Base-by-base conservation (phyloP, 2,888 invertebrate species). In the Drosophila merina region DNA sequence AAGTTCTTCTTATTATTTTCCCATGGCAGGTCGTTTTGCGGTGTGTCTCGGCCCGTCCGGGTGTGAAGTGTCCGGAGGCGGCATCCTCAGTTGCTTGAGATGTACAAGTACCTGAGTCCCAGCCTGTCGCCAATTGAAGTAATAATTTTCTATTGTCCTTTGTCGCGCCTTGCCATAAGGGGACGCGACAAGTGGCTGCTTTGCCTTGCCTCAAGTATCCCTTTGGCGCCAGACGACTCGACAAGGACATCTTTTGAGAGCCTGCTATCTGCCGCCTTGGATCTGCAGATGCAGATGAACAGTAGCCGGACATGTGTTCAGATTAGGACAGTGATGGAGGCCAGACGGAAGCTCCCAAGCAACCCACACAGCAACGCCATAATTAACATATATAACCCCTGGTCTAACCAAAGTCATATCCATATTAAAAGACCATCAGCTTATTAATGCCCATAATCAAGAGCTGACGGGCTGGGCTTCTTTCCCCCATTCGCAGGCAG, bases 121-220 rank as follows among this genome's bases (percentile, higher is more conserved):
- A 12, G 36, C 52, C 72, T 85, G 83, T 85, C 86, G 84, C 84
- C 84, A 87, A 84, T 84, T 86, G 83, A 75, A 84, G 83, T 74
- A 85, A 87, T 84, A 82, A 86, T 87, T 77, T 72, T 78, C 72
- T 76, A 77, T 84, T 84, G 86, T 86, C 71, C 51, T 51, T 47
- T 71, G 72, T 72, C 75, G 75, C 78, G 71, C 78, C 48, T 58
- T 72, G 7, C 49, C 57, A 49, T 12, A 57, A 28, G 33, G 25
- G 36, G 74, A 80, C 76, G 82, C 85, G 79, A 84, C 86, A 82
- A 86, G 86, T 86, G 81, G 68, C 75, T 59, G 56, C 33, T 40
- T 57, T 20, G 38, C 30, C 63, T 67, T 20, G 38, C 30, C 63
- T 67, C 66, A 79, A 77, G 80, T 60, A 67, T 57, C 49, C 50